Base-by-base conservation (phyloP, 2,113 vertebrate genomes). In the Etheostoma cragini region DNA sequence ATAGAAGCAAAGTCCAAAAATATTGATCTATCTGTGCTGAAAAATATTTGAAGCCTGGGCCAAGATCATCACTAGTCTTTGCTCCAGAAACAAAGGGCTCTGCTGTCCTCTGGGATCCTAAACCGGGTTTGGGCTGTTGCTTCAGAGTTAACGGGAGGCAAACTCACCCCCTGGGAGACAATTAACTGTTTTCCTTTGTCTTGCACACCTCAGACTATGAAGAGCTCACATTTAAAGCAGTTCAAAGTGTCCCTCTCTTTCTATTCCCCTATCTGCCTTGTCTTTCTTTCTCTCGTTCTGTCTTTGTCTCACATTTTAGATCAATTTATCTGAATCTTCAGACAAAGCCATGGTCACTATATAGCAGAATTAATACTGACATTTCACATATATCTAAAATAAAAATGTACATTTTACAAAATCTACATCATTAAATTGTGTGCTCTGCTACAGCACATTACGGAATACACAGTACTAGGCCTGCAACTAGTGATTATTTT, bases 171-270 rank as follows among this genome's bases (percentile, higher is more conserved):
- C 49, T 75, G 80, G 64, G 53, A 87, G 60, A 88, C 85, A 91
- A 93, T 91, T 90, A 93, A 79, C 73, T 72, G 62, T 79, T 76
- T 72, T 38, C 77, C 21, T 74, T 53, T 71, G 49, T 86, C 58
- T 45, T 64, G 74, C 63, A 57, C 78, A 79, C 26, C 71, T 88
- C 81, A 76, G 78, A 60, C 53, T 84, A 35, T 50, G 54, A 83
- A 60, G 53, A 54, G 62, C 72, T 80, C 47, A 5, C 30, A 67
- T 73, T 68, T 49, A 73, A 61, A 60, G 71, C 19, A 58, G 57
- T 80, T 80, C 73, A 76, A 79, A 67, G 83, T 74, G 38, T 61
- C 65, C 81, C 53, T 67, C 46, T 26, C 69, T 67, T 24, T 72
- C 66, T 46, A 21, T 72, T 12, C 38, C 62, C 19, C 6, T 30